These are phyloP conservation scores for Dendrolimus pini DNA, from an alignment of 2,888 invertebrate genomes.

Conservation along the genomic window DNA sequence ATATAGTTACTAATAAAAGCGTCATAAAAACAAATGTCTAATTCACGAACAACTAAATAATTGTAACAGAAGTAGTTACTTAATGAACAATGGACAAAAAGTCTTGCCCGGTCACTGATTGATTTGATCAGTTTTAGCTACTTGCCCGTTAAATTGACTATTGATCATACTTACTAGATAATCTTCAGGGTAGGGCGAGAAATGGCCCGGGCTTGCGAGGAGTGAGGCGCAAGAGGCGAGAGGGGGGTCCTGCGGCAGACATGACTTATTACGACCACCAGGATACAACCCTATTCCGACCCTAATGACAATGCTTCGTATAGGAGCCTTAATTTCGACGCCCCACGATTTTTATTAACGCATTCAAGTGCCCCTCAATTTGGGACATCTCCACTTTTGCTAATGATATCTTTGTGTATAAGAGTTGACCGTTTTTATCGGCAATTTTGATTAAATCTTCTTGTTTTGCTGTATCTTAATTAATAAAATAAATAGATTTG, in stretches of 20 bases:
- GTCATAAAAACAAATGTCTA: too few relatives aligned
- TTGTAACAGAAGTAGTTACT: too few relatives aligned
- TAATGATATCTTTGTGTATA: conserved; percentile 19
- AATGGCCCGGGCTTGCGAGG: conserved; percentile 41
- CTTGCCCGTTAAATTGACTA: conserved; percentile 65
- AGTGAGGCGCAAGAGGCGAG: conserved; percentile 29
- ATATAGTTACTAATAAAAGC: too few relatives aligned
- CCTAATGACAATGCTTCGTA: conserved; percentile 70
- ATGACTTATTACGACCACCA: conserved; percentile 73
- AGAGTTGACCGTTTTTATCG: background rate
- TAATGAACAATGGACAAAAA: conserved; percentile 22
- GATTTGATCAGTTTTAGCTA: conserved; percentile 48
- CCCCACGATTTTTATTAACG: conserved; percentile 72
- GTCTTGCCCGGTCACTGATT: conserved; percentile 41
- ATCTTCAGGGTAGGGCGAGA: conserved; percentile 53
- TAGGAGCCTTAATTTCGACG: conserved; percentile 70
- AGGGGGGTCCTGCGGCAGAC: conserved; percentile 64
- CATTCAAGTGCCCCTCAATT: conserved; percentile 63
- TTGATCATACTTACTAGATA: conserved; percentile 68
- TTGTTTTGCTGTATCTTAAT: background rate
- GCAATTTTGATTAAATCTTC: background rate
- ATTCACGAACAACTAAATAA: too few relatives aligned
- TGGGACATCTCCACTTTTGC: conserved; percentile 41
- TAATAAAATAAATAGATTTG: background rate
- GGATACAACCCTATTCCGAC: conserved; percentile 73